Evolutionary conservation across 2,797 vertebrate species (phyloP).

Genomic region (Sphenopsis melanotis): DNA sequence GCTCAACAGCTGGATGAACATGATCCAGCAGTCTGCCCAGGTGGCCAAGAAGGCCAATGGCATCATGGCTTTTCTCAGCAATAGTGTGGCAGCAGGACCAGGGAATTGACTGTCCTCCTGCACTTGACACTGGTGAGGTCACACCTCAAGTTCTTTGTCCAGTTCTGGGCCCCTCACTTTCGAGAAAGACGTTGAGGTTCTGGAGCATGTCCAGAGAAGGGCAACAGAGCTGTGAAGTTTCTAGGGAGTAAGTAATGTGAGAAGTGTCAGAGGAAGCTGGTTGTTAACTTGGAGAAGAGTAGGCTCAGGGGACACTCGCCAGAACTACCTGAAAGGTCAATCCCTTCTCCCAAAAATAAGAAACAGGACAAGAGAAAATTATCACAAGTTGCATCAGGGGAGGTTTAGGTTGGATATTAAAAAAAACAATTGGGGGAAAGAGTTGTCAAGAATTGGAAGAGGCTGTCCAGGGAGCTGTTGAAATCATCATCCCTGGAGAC

Average conservation of each 20-base stretch:
- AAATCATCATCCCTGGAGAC: background rate
- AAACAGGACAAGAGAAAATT: background rate
- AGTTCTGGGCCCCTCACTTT: background rate
- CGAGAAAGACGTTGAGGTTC: accelerated
- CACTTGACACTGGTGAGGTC: background rate
- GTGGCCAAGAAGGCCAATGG: background rate
- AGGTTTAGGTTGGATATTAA: background rate
- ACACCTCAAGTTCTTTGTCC: background rate
- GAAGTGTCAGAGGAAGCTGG: background rate
- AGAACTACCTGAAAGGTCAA: background rate
- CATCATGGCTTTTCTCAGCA: background rate
- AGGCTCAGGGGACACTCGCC: background rate
- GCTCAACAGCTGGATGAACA: background rate
- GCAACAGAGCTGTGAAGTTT: background rate
- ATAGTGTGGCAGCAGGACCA: background rate
- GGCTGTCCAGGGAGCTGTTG: background rate
- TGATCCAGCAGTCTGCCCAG: background rate
- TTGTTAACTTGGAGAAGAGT: background rate
- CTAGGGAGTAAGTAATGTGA: background rate
- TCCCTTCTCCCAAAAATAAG: background rate
- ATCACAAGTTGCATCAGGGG: background rate
- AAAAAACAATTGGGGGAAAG: background rate
- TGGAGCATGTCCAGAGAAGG: background rate
- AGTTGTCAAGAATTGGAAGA: background rate
- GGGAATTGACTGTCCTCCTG: too few relatives aligned